A percentile compares a stretch with the other conserved stretches of the same genome.
phyloP scores from a whole-genome alignment of 2,113 vertebrate genomes.

The Chionis minor region DNA sequence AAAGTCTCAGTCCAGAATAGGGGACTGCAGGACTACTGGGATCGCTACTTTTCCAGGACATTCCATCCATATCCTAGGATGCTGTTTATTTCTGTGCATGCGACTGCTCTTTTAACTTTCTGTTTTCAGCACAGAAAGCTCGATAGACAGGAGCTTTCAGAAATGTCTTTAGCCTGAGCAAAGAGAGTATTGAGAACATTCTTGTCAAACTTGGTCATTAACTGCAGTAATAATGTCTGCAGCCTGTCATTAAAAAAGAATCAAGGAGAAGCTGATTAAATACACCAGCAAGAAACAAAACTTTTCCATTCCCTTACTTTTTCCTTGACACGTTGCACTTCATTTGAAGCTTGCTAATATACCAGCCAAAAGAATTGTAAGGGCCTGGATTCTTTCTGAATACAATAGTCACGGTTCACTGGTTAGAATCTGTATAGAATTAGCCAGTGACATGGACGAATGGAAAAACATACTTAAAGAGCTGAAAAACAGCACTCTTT shows the following conservation, averaged over 20 bases:
- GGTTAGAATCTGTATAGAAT: slow-evolving; percentile 45
- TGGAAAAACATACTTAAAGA: slow-evolving; percentile 37
- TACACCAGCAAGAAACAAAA: slow-evolving; percentile 40
- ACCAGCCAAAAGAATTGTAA: slow-evolving; percentile 47
- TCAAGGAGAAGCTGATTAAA: slow-evolving; percentile 45
- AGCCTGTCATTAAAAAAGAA: slow-evolving; percentile 13
- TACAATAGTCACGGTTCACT: slow-evolving; percentile 41
- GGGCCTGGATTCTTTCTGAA: slow-evolving; percentile 47
- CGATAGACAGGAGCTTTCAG: not conserved
- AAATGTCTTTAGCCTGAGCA: not conserved
- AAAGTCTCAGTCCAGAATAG: not conserved
- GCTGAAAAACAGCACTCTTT: not conserved
- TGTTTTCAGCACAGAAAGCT: not conserved
- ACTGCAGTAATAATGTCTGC: not conserved
- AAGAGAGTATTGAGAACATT: not conserved
- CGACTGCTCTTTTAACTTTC: not conserved
- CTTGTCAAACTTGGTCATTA: slow-evolving; percentile 20
- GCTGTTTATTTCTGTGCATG: not conserved
- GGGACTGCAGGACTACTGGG: not conserved
- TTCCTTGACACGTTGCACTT: slow-evolving; percentile 47
- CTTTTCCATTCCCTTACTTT: slow-evolving; percentile 44
- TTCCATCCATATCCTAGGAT: not conserved
- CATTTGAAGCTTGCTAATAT: slow-evolving; percentile 15
- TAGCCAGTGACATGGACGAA: slow-evolving; percentile 15
- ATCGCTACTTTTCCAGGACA: not conserved